Evolutionary conservation across 2,797 vertebrate genomes (phyloP), one percentile per base, ranked within the genome.

Genomic region (Enteromius viviparus): DNA sequence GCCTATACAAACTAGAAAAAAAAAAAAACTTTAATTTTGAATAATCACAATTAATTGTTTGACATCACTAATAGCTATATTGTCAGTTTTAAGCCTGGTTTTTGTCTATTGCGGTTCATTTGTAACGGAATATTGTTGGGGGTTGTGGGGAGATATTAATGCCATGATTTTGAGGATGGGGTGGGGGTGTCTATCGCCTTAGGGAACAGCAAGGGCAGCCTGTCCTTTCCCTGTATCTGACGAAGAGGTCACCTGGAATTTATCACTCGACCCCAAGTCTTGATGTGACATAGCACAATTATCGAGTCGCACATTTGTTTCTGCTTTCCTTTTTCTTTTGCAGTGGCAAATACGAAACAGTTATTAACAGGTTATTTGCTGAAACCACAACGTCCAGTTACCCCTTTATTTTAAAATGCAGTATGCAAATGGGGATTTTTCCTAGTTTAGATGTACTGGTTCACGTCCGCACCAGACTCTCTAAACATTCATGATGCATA

Each of bases 41-140:
- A 26, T 93, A 55, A 21, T 21, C 7, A 0, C 19, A 8, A 55
- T 55, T 23, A 60, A 60, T 60, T 4, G n/a, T 26, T 60, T 60
- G 55, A 60, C 55, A 6, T n/a, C 11, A 26, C 55, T 60, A 60
- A 60, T 2, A 60, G 10, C 23, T 60, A 6, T 60, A 26, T 26
- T 26, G 11, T 93, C 92, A 93, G 94, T 91, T 92, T 94, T 90
- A 92, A 93, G 91, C 93, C 91, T 91, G 92, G 93, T 93, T 90
- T 91, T 93, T 92, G 91, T 90, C 90, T 91, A 89, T 92, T n/a
- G 19, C 62, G 49, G 90, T 93, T 90, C 92, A 94, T 94, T 93
- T 89, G 92, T 94, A 94, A 95, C 93, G 90, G 93, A 86, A 84
- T 94, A 93, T 94, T 93, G 92, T 94, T 93, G 93, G 88, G 92